Evolutionary conservation across 2,797 vertebrate genomes (phyloP), one percentile per base, ranked within the genome.

Genomic region (Dermochelys coriacea): DNA sequence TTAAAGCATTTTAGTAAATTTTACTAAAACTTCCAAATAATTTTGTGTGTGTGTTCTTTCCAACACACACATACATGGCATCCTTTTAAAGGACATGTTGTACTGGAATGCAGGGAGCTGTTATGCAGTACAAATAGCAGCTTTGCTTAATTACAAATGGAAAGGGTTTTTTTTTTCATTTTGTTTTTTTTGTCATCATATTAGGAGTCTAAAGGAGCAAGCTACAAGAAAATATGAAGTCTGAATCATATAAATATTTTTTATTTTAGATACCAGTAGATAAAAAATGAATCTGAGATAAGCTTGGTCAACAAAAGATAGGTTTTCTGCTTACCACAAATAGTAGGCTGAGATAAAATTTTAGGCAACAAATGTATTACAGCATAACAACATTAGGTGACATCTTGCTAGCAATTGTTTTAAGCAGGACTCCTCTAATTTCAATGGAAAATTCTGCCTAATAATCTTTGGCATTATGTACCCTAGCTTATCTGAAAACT

Each of bases 121-220:
- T 82, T 27, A 0, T 3, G 54, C 49, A 79, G 11, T 89, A 94
- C 90, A 97, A 96, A 96, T 92, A 95, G 89, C 83, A 85, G 18
- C 52, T 88, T 87, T 88, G 68, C 88, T 95, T 93, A 95, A 96
- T 96, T 92, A 95, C 80, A 93, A 94, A 88, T 93, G 81, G 84
- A 89, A 94, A 2, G 0, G 31, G 23, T 1, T 59, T 25, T 59
- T 59, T 16, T 68, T 12, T 57, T 59, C 8, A 15, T 21, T 54
- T 55, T 55, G 54, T 14, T 52, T 93, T 79, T 80, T 95, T 91
- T 92, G 25, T 90, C 75, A 82, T 57, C 50, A 68, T 89, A 29
- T 37, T 84, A 86, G 18, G 25, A 89, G 85, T 90, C 71, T 59
- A 78, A 74, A 93, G 87, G 93, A 84, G 57, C 15, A 52, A 2